Evolutionary conservation across 2,113 vertebrate genomes (phyloP), one percentile per base, ranked within the genome.

Genomic region (Gnathonemus echidnorhynchus): DNA sequence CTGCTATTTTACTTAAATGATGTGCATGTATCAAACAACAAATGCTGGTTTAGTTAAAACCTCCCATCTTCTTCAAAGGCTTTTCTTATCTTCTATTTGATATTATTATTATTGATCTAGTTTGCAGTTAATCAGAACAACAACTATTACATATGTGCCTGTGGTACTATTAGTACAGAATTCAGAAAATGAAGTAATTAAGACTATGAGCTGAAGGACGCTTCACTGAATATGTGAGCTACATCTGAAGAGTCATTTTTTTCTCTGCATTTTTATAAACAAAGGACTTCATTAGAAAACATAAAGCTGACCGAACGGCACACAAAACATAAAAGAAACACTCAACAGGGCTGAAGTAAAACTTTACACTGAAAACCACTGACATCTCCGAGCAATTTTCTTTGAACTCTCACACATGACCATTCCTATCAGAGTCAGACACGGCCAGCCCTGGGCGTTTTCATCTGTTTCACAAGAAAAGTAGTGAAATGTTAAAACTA

Each of bases 281-380:
- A 84, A 46, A 84, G 80, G 80, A 84, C 80, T 84, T 84, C 35
- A 84, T 84, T 39, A 46, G 80, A 45, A 84, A 85, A 48, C 17
- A 85, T 10, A 31, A 70, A 70, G 62, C 62, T 13, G 62, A 1
- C n/a, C 11, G 27, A 70, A 31, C 3, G 62, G 24, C 83, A 48
- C 10, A n/a, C 1, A 11, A 85, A n/a, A 85, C 80, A 84, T 46
- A 9, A 42, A 45, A 83, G 42, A 19, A 2, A 84, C 27, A 42
- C 42, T 42, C 39, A 24, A 84, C 39, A 45, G 39, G 2, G 42
- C 35, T 11, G 46, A 3, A n/a, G 83, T 48, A 10, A 24, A 11
- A 48, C 19, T 85, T 24, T 39, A 11, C 46, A 85, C 19, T 3
- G 17, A 85, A 13, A 48, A 85, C 39, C 21, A 85, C 35, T 24